Evolutionary conservation across 2,888 invertebrate genomes (phyloP), one percentile per base, ranked within the genome.

Genomic region (Vesta saturnalis): DNA sequence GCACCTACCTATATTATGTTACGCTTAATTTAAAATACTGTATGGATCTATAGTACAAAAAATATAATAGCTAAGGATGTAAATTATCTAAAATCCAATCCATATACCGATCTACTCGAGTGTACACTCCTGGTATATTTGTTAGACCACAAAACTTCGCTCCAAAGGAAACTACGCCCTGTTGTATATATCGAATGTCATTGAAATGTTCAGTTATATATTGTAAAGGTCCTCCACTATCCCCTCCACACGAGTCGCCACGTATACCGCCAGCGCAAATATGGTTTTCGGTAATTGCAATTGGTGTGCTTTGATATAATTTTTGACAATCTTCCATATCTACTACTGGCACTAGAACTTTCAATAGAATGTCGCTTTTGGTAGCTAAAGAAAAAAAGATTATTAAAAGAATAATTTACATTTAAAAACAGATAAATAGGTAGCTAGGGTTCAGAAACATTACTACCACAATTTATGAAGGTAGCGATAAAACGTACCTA

Each of bases 111-210:
- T 88, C 82, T 0, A 92, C 87, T 46, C 87, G 85, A 0, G 91
- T 92, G 79, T 92, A 93, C 1, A 93, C 89, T 0, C 90, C 92
- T 0, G 93, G 92, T 85, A 88, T 88, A 0, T 87, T 87, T n/a
- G 85, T 83, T 1, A 79, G 78, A 52, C 85, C 86, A 72, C 85
- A 85, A 30, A 73, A 72, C 69, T 70, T 77, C 6, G 83, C 83
- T 43, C 88, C 88, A 76, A 86, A 86, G 0, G 88, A 88, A 0
- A 88, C 86, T 43, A 87, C 77, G 15, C 87, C 87, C 55, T 89
- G 85, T 73, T 91, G 91, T 12, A 90, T 83, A 73, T 86, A 88
- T 55, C 87, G 84, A 1, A 82, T 70, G 3, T 74, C 85, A 0
- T 80, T 80, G 15, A 16, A 23, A 14, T 12, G 10, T 0, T 84